Conservation (phyloP, 2,888 invertebrate genomes). For the Xanthia icteritia region DNA sequence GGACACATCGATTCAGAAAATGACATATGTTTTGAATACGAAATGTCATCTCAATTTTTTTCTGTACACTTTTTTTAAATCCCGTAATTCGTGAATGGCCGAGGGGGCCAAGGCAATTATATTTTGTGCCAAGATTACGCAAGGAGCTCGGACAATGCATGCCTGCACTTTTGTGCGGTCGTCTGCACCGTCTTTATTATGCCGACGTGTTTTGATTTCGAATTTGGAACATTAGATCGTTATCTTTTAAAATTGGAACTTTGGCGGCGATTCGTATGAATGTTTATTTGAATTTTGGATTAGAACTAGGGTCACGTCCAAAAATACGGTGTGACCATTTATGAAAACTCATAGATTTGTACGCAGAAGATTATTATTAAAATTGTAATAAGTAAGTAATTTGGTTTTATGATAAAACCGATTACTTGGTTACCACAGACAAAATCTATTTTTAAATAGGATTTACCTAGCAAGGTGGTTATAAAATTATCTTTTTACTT, state of each 20-base stretch:
- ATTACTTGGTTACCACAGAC: background rate
- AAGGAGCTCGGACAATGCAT: slow-evolving; percentile 81
- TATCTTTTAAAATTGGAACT: slow-evolving; percentile 70
- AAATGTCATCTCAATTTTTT: slow-evolving; percentile 82
- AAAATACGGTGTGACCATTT: background rate
- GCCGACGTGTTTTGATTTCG: slow-evolving; percentile 80
- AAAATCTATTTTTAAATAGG: background rate
- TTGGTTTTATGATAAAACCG: background rate
- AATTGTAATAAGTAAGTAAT: background rate
- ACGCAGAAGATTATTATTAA: background rate
- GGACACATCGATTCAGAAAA: slow-evolving; percentile 86
- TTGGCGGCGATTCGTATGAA: slow-evolving; percentile 36
- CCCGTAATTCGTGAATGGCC: slow-evolving; percentile 71
- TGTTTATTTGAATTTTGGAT: slow-evolving; percentile 57
- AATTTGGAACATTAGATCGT: slow-evolving; percentile 76
- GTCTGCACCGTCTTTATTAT: slow-evolving; percentile 80
- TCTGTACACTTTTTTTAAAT: slow-evolving; percentile 70
- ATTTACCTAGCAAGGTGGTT: background rate
- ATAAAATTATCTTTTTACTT: background rate
- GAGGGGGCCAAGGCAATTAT: slow-evolving; percentile 88
- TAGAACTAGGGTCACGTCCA: slow-evolving; percentile 19
- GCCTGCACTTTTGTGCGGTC: slow-evolving; percentile 83
- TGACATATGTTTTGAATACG: slow-evolving; percentile 89
- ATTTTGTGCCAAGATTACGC: slow-evolving; percentile 81
- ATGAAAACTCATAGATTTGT: slow-evolving; percentile 12